Conservation (phyloP, 2,888 invertebrate species). For the Scaptomyza polygonia region DNA sequence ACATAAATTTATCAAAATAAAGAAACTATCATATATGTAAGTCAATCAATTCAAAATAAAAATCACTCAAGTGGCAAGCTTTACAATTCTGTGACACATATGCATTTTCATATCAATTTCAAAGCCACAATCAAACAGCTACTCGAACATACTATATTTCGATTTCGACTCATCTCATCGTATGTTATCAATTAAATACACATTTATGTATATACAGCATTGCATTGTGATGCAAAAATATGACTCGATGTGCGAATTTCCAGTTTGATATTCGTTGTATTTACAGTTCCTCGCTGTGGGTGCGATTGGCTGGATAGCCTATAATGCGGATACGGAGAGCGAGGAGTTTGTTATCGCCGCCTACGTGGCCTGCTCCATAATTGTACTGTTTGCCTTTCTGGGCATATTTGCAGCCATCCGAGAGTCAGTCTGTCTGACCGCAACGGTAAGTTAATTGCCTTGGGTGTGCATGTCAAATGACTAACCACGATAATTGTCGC, state of each 20-base stretch:
- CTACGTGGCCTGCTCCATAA: slow-evolving; percentile 65
- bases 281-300: slow-evolving; percentile 73
- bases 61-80: slow-evolving; percentile 13
- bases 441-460: slow-evolving; percentile 87
- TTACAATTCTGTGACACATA: slow-evolving; percentile 15
- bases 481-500: slow-evolving; percentile 1
- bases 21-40: neutral
- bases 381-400: slow-evolving; percentile 86
- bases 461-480: neutral
- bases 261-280: slow-evolving; percentile 12
- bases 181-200: slow-evolving; percentile 18
- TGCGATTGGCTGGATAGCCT: slow-evolving; percentile 68
- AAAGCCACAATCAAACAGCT: slow-evolving; percentile 31
- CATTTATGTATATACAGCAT: neutral
- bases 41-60: too few species aligned
- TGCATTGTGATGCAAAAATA: slow-evolving; percentile 30
- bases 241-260: slow-evolving; percentile 23
- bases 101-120: slow-evolving; percentile 20
- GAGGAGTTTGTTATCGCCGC: slow-evolving; percentile 64
- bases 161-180: slow-evolving; percentile 22
- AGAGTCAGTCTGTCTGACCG: slow-evolving; percentile 94
- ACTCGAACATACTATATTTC: slow-evolving; percentile 7
- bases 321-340: slow-evolving; percentile 61
- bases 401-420: slow-evolving; percentile 95
- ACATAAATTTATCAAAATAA: too few species aligned